phyloP scores from a whole-genome alignment of 1,140 invertebrate species.

The Zophobas morio region DNA sequence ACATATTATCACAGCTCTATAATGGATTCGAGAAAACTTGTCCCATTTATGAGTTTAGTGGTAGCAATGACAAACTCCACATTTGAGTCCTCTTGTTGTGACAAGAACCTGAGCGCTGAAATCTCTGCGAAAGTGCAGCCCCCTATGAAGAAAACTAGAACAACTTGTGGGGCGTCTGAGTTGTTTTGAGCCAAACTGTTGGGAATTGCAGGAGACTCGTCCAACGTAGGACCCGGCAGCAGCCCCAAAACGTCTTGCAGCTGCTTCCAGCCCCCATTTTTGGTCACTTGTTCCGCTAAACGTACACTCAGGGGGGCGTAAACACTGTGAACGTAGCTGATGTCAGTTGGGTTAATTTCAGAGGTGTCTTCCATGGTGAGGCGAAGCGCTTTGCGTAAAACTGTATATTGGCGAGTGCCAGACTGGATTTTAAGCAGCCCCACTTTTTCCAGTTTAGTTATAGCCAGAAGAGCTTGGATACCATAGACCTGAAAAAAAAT shows the following conservation, averaged over 20 bases:
- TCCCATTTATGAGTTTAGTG: slow-evolving; percentile 94
- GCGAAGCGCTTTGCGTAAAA: slow-evolving; percentile 73
- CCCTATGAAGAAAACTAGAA: slow-evolving; percentile 96
- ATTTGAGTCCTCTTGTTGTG: slow-evolving; percentile 92
- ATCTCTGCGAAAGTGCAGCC: slow-evolving; percentile 98
- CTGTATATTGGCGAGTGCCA: slow-evolving; percentile 78
- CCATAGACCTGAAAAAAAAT: slow-evolving; percentile 81
- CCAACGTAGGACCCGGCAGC: slow-evolving; percentile 73
- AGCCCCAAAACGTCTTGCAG: slow-evolving; percentile 74
- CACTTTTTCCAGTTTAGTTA: slow-evolving; percentile 91
- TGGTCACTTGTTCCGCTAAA: slow-evolving; percentile 87
- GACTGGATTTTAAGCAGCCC: slow-evolving; percentile 85
- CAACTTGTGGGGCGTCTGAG: slow-evolving; percentile 80
- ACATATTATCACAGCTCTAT: slow-evolving; percentile 71
- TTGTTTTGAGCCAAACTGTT: slow-evolving; percentile 55
- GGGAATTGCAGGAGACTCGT: slow-evolving; percentile 67
- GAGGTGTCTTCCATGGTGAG: slow-evolving; percentile 90
- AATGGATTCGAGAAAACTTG: slow-evolving; percentile 85
- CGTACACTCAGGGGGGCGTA: slow-evolving; percentile 95
- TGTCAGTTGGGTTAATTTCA: slow-evolving; percentile 88
- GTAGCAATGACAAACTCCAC: slow-evolving; percentile 94
- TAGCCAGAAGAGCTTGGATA: slow-evolving; percentile 85
- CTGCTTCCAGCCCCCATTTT: slow-evolving; percentile 85
- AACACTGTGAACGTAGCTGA: slow-evolving; percentile 93
- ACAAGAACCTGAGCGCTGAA: slow-evolving; percentile 91